Evolutionary conservation across 53 echinoderm and acorn worm species (phyloP), one percentile per base, ranked within the genome.

Genomic region (Hippasteria phrygiana): DNA sequence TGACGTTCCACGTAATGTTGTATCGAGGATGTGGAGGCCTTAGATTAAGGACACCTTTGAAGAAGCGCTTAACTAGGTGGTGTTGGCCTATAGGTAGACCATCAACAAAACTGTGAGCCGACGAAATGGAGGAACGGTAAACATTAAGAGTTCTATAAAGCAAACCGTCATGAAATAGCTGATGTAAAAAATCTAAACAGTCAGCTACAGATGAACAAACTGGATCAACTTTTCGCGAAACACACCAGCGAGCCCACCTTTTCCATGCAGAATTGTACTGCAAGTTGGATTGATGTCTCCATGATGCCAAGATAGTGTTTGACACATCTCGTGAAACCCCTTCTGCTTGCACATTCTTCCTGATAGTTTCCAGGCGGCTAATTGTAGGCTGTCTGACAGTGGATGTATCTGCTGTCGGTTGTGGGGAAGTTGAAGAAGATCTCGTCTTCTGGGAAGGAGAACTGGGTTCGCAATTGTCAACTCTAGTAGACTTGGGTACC

Each of bases 21-120:
- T 87, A 87, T 17, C 72, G 20, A 18, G 87, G 71, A 20, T 22
- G 46, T 69, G 87, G 87, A 42, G 87, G 87, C 43, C 87, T 22
- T 33, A 87, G 33, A 18, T 55, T 36, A 3, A 55, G 33, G 24
- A 53, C 56, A 10, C 87, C 87, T 37, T 87, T 71, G 70, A 50
- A 28, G 29, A 87, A 73, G 6, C 36, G 27, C 16, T 16, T 42
- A 51, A 87, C 72, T 43, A 71, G 27, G 50, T 71, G 87, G 47
- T 87, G 73, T 50, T 67, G 7, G 48, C 87, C 87, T 31, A 65
- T 43, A 75, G 75, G 7, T 40, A 14, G 22, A 9, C 27, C 27
- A 7, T 26, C 38, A 7, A 36, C 27, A 35, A 65, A 26, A 65
- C 35, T 32, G 18, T 36, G 36, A 41, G 65, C 41, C 8, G 63